These are phyloP conservation scores for Sakesphorus luctuosus DNA, from an alignment of 2,113 vertebrate genomes.

Conservation along the genomic window DNA sequence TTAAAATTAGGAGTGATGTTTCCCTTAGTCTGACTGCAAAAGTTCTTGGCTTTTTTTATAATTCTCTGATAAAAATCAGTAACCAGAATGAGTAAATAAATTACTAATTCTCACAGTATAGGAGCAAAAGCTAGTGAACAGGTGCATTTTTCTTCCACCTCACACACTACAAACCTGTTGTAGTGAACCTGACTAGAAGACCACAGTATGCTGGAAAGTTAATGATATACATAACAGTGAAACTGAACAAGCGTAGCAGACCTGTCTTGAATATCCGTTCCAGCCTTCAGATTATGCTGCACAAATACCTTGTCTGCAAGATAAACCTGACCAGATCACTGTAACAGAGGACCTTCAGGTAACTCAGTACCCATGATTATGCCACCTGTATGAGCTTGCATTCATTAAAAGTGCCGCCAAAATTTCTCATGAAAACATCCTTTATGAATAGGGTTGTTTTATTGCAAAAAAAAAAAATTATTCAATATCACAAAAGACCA, in stretches of 20 bases:
- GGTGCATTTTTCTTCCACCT: neutral
- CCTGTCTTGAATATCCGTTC: neutral
- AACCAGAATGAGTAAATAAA: neutral
- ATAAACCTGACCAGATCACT: neutral
- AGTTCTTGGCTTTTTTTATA: neutral
- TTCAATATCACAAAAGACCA: neutral
- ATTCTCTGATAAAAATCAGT: neutral
- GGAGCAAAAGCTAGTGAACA: neutral
- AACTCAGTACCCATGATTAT: neutral
- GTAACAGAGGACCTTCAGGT: neutral
- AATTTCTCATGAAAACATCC: neutral
- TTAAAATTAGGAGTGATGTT: neutral
- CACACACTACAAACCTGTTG: accelerated
- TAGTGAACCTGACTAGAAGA: neutral
- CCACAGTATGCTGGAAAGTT: neutral
- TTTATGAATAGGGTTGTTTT: neutral
- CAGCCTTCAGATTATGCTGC: neutral
- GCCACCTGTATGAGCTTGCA: neutral
- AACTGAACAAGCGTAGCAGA: neutral
- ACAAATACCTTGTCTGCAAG: neutral
- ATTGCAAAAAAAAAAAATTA: neutral
- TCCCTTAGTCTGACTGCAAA: neutral
- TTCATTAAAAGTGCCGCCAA: neutral
- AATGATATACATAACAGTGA: neutral
- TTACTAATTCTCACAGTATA: neutral